Conservation (phyloP, 2,113 vertebrate genomes). For the Atlantisia rogersi region DNA sequence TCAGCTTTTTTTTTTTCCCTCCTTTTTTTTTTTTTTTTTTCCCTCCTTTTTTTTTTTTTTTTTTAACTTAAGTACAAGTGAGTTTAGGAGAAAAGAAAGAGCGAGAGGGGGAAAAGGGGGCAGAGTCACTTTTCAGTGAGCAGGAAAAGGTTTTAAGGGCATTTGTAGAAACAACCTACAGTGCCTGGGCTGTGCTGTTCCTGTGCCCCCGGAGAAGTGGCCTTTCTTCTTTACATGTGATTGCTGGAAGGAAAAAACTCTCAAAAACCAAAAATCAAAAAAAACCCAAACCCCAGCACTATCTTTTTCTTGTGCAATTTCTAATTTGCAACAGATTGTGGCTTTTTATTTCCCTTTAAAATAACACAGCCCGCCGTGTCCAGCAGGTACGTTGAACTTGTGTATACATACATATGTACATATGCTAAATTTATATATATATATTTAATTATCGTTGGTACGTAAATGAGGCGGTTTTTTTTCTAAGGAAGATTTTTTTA, state of each 20-base stretch:
- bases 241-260: constrained; percentile 49
- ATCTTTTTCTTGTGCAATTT: constrained; percentile 61
- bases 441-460: constrained; percentile 6
- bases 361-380: constrained; percentile 66
- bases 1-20: constrained; percentile 40
- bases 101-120: constrained; percentile 56
- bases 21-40: not conserved
- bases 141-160: constrained; percentile 80
- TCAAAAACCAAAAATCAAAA: not conserved
- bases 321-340: constrained; percentile 58
- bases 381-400: constrained; percentile 79
- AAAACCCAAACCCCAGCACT: not conserved
- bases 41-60: not conserved
- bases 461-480: not conserved
- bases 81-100: constrained; percentile 80
- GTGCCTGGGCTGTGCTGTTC: constrained; percentile 68
- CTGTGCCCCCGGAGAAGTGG: constrained; percentile 69
- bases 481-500: not conserved
- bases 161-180: constrained; percentile 75
- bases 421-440: constrained; percentile 22
- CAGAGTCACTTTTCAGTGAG: constrained; percentile 78
- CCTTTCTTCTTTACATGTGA: constrained; percentile 71
- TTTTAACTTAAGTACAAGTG: constrained; percentile 76
- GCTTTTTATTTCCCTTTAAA: constrained; percentile 65
- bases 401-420: constrained; percentile 17